A percentile compares a stretch with the other conserved stretches of the same genome.
These are phyloP conservation scores for cat (Felis catus) DNA, from an alignment of 2,113 vertebrate genomes.

Conservation along the genomic window DNA sequence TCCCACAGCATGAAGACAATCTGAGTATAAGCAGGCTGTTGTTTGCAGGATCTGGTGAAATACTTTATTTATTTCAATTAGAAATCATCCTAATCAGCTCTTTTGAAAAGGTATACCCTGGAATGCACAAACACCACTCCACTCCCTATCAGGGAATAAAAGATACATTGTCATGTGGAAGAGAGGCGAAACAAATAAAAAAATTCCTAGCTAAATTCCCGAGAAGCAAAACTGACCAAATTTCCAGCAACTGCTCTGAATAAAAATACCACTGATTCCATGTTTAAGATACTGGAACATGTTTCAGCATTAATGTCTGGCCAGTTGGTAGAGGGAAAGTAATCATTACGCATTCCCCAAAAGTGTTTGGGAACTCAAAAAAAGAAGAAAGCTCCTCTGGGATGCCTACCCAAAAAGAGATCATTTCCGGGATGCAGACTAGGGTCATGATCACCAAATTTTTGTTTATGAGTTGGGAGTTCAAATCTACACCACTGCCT, in stretches of 20 bases:
- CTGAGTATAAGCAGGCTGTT: slow-evolving; percentile 41
- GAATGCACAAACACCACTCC: slow-evolving; percentile 16
- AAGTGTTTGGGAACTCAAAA: not conserved
- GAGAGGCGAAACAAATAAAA: slow-evolving; percentile 1
- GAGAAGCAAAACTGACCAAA: not conserved
- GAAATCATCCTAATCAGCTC: slow-evolving; percentile 45
- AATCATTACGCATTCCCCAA: not conserved
- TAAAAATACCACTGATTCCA: not conserved
- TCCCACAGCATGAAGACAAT: not conserved
- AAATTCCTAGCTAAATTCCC: slow-evolving; percentile 17
- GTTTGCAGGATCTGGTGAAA: slow-evolving; percentile 37
- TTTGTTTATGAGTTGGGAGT: not conserved
- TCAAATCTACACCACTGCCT: not conserved
- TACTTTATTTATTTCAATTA: slow-evolving; percentile 69
- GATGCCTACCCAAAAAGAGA: not conserved
- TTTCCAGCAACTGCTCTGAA: not conserved
- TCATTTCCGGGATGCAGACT: not conserved
- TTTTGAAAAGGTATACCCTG: not conserved
- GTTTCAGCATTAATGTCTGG: not conserved
- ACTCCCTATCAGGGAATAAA: slow-evolving; percentile 34
- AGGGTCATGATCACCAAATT: not conserved
- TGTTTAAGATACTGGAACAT: not conserved
- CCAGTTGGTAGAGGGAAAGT: not conserved
- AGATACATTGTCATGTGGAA: slow-evolving; percentile 42
- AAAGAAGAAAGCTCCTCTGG: not conserved